phyloP scores from a whole-genome alignment of 2,888 invertebrate genomes.

The Limnephilus lunatus region DNA sequence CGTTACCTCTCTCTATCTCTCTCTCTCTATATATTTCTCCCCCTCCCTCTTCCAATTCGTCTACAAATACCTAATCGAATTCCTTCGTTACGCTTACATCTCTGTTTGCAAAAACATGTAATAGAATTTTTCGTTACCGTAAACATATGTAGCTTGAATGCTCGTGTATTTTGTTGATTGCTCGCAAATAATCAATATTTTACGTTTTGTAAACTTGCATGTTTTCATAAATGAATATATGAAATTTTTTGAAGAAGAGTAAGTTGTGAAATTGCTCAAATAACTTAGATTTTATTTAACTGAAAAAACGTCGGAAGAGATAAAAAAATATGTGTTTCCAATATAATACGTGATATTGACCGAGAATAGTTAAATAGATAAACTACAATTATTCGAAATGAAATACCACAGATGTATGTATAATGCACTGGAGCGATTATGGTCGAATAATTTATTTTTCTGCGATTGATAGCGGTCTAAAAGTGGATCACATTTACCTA shows the following conservation, averaged over 20 bases:
- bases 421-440: too few species aligned
- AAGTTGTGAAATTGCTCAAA: background rate
- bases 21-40: background rate
- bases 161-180: background rate
- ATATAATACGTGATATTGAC: too few species aligned
- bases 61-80: background rate
- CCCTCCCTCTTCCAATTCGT: background rate
- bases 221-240: background rate
- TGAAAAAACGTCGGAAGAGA: background rate
- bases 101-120: background rate
- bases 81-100: background rate
- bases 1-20: background rate
- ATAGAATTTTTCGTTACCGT: background rate
- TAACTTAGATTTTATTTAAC: background rate
- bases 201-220: background rate
- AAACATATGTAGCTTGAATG: background rate
- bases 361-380: too few species aligned
- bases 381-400: too few species aligned
- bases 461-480: too few species aligned
- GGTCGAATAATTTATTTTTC: too few species aligned
- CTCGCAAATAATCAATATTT: background rate
- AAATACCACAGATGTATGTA: too few species aligned
- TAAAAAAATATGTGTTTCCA: too few species aligned
- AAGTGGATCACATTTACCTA: too few species aligned
- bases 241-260: background rate